Conservation (phyloP, 2,797 vertebrate species). For the Parambassis ranga region DNA sequence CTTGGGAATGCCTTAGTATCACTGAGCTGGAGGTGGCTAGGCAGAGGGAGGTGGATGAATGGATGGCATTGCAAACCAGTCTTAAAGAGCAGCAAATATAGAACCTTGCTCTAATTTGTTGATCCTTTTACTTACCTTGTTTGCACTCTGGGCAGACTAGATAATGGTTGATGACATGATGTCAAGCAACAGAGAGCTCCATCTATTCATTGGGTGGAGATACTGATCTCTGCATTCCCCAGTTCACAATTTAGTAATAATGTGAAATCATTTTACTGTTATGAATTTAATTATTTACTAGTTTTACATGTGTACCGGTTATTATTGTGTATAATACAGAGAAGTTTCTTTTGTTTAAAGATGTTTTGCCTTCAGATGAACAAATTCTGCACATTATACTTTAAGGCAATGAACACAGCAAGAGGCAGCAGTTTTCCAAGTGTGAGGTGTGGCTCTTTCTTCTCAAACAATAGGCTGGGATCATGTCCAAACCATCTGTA, state of each 20-base stretch:
- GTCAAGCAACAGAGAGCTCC: background rate
- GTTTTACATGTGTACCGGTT: too few species aligned
- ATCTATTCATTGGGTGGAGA: background rate
- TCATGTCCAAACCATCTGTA: slow-evolving; percentile 29
- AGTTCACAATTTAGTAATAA: background rate
- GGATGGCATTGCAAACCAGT: too few species aligned
- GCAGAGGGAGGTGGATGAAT: too few species aligned
- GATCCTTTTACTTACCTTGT: background rate
- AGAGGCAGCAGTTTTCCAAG: background rate
- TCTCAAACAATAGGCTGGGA: slow-evolving; percentile 42
- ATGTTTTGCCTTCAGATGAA: slow-evolving; percentile 1
- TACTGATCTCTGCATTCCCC: background rate
- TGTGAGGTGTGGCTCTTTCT: slow-evolving; percentile 24
- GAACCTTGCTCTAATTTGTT: slow-evolving; percentile 5
- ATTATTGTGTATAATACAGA: too few species aligned
- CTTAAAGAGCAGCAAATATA: background rate
- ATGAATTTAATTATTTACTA: too few species aligned
- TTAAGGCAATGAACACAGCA: background rate
- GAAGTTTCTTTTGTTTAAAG: too few species aligned
- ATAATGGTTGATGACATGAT: background rate
- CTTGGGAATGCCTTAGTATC: too few species aligned
- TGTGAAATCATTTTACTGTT: background rate
- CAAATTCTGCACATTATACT: slow-evolving; percentile 22
- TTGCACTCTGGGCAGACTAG: slow-evolving; percentile 21
- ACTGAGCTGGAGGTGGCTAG: too few species aligned